A percentile compares a stretch with the other conserved stretches of the same genome.
Evolutionary conservation across 1,140 invertebrate genomes (phyloP).

Genomic region (Pantala flavescens): DNA sequence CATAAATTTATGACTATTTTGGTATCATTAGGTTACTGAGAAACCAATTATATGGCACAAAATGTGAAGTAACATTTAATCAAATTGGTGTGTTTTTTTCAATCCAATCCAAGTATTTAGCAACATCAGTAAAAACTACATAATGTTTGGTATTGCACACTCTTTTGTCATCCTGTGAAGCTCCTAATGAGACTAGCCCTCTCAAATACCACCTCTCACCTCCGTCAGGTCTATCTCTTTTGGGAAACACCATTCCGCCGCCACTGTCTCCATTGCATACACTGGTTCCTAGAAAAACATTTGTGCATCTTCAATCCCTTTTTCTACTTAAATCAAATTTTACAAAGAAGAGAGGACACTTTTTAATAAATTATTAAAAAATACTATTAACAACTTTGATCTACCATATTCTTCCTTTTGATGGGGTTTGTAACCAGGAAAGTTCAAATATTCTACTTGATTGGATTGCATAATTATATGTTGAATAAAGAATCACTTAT

Average conservation of each 20-base stretch:
- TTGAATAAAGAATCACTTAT: too few relatives aligned
- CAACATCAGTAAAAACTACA: slow-evolving; percentile 46
- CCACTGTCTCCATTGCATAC: slow-evolving; percentile 53
- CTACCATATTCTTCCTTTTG: too few relatives aligned
- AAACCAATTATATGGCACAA: too few relatives aligned
- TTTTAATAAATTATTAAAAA: too few relatives aligned
- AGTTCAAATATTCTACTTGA: too few relatives aligned
- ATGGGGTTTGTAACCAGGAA: too few relatives aligned
- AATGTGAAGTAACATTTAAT: too few relatives aligned
- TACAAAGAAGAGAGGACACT: not conserved
- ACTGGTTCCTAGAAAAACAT: slow-evolving; percentile 39
- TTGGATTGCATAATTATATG: too few relatives aligned
- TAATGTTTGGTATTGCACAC: slow-evolving; percentile 45
- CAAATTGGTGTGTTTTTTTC: not conserved
- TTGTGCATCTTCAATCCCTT: slow-evolving; percentile 1
- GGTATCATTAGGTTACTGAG: too few relatives aligned
- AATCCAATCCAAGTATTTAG: slow-evolving; percentile 47
- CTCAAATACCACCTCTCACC: slow-evolving; percentile 40
- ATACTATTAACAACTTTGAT: too few relatives aligned
- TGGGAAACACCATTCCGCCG: slow-evolving; percentile 44
- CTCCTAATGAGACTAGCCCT: slow-evolving; percentile 45
- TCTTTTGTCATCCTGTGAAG: slow-evolving; percentile 33
- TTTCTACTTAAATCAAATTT: slow-evolving; percentile 17
- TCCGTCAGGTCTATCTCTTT: slow-evolving; percentile 20
- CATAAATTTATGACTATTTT: too few relatives aligned